These are phyloP conservation scores for Anthophora plumipes DNA, from an alignment of 2,888 invertebrate species.

Conservation along the genomic window DNA sequence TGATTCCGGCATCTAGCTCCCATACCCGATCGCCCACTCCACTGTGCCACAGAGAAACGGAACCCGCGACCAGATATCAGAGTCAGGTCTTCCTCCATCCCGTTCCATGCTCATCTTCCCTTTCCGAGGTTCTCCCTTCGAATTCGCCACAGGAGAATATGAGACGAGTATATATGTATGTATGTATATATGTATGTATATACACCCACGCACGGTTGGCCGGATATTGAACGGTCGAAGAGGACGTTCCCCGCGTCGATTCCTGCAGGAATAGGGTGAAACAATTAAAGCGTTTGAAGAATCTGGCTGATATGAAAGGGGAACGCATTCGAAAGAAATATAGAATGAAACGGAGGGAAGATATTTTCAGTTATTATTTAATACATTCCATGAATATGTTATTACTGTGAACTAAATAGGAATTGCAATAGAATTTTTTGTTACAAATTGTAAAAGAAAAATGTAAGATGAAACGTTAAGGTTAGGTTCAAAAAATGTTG, in stretches of 20 bases:
- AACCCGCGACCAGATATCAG: conserved; percentile 70
- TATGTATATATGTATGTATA: conserved; percentile 5
- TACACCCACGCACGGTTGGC: conserved; percentile 33
- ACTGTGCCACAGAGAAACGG: conserved; percentile 47
- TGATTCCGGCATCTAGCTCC: conserved; percentile 61
- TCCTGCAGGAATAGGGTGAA: neutral
- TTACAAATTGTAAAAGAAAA: no score
- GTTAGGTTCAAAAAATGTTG: no score
- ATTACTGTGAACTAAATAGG: no score
- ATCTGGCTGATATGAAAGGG: neutral
- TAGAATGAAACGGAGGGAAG: neutral
- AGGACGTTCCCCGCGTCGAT: neutral
- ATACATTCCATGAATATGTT: no score
- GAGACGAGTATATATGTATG: conserved; percentile 27
- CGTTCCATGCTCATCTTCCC: conserved; percentile 48
- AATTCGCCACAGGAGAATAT: conserved; percentile 44
- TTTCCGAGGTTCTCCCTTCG: conserved; percentile 8
- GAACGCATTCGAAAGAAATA: neutral
- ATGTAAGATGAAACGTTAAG: no score
- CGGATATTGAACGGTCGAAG: conserved; percentile 52
- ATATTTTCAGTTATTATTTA: neutral
- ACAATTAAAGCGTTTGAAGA: conserved; percentile 32
- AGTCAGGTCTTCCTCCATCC: conserved; percentile 54
- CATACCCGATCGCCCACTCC: conserved; percentile 44
- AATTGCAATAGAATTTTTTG: no score